Base-by-base conservation (phyloP, 1,140 invertebrate species). In the Zaprionus capensis region DNA sequence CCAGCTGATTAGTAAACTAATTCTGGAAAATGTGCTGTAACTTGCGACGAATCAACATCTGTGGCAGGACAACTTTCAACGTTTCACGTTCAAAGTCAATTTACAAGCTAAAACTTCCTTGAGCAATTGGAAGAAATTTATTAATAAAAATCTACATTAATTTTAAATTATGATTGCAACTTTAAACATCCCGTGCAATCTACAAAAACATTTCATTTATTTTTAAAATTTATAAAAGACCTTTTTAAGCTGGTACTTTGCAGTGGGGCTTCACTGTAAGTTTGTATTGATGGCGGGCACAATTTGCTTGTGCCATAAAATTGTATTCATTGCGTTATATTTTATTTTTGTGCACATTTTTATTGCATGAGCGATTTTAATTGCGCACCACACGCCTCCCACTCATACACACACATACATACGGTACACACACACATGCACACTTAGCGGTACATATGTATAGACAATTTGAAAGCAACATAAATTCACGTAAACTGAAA, bases 381-480 rank as follows among this genome's bases (percentile, higher is more conserved):
- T 81, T 88, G 85, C 81, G 53, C 58, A 26, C 49, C 9, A 5
- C 63, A 71, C 20, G 17, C 31, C 57, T 44, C 34, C 41, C 46
- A 61, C n/a, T 22, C 14, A 49, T 0, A 9, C 22, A 41, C 26
- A 36, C n/a, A 31, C 17, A 62, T 24, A 44, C 22, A 59, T 44
- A 55, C 9, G 20, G n/a, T n/a, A n/a, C 41, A 53, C 14, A 67
- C n/a, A 24, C 22, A 55, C 55, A 34, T 51, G 58, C 63, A 20
- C 56, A 31, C 44, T 69, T 69, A 24, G 38, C 28, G 24, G 59
- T 26, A 51, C 41, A 51, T 75, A 63, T 17, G 20, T 15, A 46
- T 62, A 77, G 85, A 90, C 81, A 90, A 85, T 85, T 88, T 81
- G 71, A 90, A 79, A 76, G 78, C 71, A 80, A 85, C 85, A 90